These are phyloP conservation scores for Xiphophorus birchmanni DNA, from an alignment of 2,797 vertebrate genomes.

Conservation along the genomic window DNA sequence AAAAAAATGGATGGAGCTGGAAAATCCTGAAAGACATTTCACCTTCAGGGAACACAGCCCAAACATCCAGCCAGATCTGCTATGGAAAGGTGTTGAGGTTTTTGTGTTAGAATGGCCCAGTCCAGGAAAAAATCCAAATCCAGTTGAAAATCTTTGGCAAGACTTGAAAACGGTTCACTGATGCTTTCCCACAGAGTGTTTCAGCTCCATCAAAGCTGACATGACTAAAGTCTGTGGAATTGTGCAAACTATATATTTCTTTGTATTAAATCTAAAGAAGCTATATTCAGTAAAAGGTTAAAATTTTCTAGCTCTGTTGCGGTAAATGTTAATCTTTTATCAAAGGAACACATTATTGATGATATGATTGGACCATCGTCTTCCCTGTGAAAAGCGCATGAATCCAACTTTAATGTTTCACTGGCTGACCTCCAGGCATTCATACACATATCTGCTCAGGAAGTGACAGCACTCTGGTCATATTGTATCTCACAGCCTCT, in stretches of 20 bases:
- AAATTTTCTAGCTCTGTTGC: neutral
- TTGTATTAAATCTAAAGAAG: neutral
- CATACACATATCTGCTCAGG: slow-evolving; percentile 40
- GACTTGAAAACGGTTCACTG: neutral
- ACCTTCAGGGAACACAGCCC: neutral
- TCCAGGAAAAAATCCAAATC: neutral
- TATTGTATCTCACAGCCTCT: slow-evolving; percentile 52
- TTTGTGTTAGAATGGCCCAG: too few relatives aligned
- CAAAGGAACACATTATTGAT: slow-evolving; percentile 10
- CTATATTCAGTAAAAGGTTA: slow-evolving; percentile 2
- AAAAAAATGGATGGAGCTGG: neutral
- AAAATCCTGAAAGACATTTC: neutral
- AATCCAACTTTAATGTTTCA: slow-evolving; percentile 29
- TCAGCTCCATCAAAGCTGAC: slow-evolving; percentile 24
- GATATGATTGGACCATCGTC: slow-evolving; percentile 9
- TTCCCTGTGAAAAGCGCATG: slow-evolving; percentile 23
- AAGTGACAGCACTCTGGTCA: slow-evolving; percentile 44
- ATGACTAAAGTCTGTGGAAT: slow-evolving; percentile 40
- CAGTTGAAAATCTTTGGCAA: neutral
- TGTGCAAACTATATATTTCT: slow-evolving; percentile 22
- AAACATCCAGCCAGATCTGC: neutral
- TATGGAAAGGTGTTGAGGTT: neutral
- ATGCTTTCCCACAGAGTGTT: slow-evolving; percentile 35
- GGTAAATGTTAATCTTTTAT: slow-evolving; percentile 25
- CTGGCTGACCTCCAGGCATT: slow-evolving; percentile 52